Percentiles rank a stretch among this genome's conserved stretches.
Evolutionary conservation across 2,113 vertebrate species (phyloP).

Genomic region (Dromiciops gliroides): DNA sequence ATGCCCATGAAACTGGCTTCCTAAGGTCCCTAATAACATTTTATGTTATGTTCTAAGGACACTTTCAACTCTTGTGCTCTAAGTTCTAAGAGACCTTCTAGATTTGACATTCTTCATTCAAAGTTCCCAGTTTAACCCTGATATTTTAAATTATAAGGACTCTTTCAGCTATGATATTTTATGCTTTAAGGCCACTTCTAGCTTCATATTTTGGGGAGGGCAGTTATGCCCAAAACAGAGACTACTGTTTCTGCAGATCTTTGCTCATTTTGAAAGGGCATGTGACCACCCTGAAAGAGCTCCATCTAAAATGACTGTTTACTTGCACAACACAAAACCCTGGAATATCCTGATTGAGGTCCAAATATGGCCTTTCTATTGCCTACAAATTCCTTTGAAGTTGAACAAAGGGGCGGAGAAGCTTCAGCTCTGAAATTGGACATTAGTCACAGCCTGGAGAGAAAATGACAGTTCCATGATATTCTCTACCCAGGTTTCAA

Average conservation of each 20-base stretch:
- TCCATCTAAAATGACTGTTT: not conserved
- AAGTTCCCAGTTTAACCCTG: not conserved
- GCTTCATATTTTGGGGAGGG: not conserved
- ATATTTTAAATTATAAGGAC: not conserved
- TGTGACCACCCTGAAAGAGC: not conserved
- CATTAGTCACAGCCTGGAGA: slow-evolving; percentile 41
- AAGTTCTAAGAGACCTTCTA: not conserved
- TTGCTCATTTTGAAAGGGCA: not conserved
- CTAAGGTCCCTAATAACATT: not conserved
- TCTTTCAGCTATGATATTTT: not conserved
- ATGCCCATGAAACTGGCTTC: not conserved
- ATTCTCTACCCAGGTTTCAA: slow-evolving; percentile 26
- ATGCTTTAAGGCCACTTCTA: not conserved
- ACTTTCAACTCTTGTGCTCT: not conserved
- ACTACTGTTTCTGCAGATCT: not conserved
- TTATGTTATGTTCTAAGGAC: not conserved
- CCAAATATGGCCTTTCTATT: not conserved
- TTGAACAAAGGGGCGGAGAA: slow-evolving; percentile 22
- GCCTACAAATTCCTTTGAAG: slow-evolving; percentile 39
- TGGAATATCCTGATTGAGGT: not conserved
- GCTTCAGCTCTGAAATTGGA: slow-evolving; percentile 13
- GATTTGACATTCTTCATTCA: not conserved
- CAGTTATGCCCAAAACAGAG: not conserved
- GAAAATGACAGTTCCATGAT: slow-evolving; percentile 11
- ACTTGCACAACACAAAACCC: not conserved